Conservation (phyloP, 1,140 invertebrate genomes). For the Euschistus heros region DNA sequence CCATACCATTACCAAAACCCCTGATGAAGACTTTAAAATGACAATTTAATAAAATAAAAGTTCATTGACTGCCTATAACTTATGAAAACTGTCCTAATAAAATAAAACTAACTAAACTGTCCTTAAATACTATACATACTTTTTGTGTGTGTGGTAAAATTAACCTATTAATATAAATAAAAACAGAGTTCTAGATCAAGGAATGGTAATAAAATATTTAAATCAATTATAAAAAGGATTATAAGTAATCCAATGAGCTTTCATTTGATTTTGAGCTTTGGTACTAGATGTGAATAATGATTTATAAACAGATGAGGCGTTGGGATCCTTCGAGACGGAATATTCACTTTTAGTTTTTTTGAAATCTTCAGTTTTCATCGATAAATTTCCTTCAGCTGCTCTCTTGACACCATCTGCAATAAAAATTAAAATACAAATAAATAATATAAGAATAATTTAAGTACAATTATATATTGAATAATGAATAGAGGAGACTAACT, state of each 20-base stretch:
- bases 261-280: constrained; percentile 70
- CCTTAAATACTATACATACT: too few relatives aligned
- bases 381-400: constrained; percentile 1
- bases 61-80: too few relatives aligned
- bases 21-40: too few relatives aligned
- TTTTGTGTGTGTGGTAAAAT: too few relatives aligned
- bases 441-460: background rate
- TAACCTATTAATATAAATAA: too few relatives aligned
- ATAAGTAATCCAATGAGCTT: constrained; percentile 94
- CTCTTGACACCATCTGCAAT: constrained; percentile 20
- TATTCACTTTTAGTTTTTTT: constrained; percentile 69
- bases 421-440: background rate
- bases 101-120: too few relatives aligned
- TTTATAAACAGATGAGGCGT: constrained; percentile 82
- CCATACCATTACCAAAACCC: too few relatives aligned
- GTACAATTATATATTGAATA: background rate
- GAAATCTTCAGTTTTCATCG: constrained; percentile 49
- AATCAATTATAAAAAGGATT: constrained; percentile 88
- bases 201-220: too few relatives aligned
- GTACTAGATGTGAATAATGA: constrained; percentile 88
- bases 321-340: constrained; percentile 84
- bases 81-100: too few relatives aligned
- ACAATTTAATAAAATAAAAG: too few relatives aligned
- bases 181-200: too few relatives aligned
- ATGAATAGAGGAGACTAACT: background rate